phyloP scores from a whole-genome alignment of 2,113 vertebrate species.

The cat (Felis catus) region F.catus_Fca126_mat1.0 CM031415.1:111197501-111198000 shows the following conservation, averaged over 20 bases:
- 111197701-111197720: slow-evolving; percentile 76
- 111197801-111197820: slow-evolving; percentile 80
- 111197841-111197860: slow-evolving; percentile 72
- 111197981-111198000: slow-evolving; percentile 24
- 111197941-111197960: neutral
- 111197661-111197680: slow-evolving; percentile 36
- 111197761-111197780: slow-evolving; percentile 74
- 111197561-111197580: slow-evolving; percentile 21
- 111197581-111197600: neutral
- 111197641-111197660: neutral
- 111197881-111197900: slow-evolving; percentile 67
- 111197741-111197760: slow-evolving; percentile 79
- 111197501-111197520: neutral
- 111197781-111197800: slow-evolving; percentile 76
- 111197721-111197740: slow-evolving; percentile 78
- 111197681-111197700: slow-evolving; percentile 63
- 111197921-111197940: slow-evolving; percentile 22
- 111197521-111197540: slow-evolving; percentile 20
- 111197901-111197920: slow-evolving; percentile 17
- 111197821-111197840: slow-evolving; percentile 77
- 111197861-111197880: slow-evolving; percentile 59
- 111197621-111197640: neutral
- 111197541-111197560: neutral
- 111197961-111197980: neutral
- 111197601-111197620: neutral